Percentiles rank a stretch among this genome's conserved stretches.
Evolutionary conservation across 2,888 invertebrate genomes (phyloP).

Genomic region (Cataglyphis livida): DNA sequence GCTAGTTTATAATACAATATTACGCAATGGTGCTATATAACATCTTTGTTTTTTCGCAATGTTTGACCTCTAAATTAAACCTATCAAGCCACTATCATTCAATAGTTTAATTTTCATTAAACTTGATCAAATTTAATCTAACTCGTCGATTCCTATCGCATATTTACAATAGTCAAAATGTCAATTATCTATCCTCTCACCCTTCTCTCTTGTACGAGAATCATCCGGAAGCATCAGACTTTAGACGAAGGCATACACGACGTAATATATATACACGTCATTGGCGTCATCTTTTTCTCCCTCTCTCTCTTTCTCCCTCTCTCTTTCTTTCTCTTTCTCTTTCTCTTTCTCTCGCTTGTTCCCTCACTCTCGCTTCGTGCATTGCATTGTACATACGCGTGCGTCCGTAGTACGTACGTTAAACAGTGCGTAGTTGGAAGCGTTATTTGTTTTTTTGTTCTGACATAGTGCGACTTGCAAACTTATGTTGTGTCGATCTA

Average conservation of each 20-base stretch:
- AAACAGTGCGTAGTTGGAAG: slow-evolving; percentile 58
- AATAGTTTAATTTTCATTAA: background rate
- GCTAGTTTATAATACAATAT: background rate
- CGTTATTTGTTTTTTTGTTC: slow-evolving; percentile 28
- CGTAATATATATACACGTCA: background rate
- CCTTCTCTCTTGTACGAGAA: background rate
- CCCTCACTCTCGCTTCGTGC: background rate
- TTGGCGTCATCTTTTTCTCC: slow-evolving; percentile 35
- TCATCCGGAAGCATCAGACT: slow-evolving; percentile 3
- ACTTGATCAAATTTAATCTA: background rate
- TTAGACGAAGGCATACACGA: background rate
- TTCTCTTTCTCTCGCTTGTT: background rate
- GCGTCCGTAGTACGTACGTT: slow-evolving; percentile 54
- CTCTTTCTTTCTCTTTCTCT: background rate
- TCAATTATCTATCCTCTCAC: background rate
- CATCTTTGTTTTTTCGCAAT: background rate
- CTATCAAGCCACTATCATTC: background rate
- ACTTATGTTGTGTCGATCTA: background rate
- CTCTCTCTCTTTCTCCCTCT: background rate
- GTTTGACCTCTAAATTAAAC: background rate
- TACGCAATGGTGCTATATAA: background rate
- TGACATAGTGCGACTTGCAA: background rate
- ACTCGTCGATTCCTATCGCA: background rate
- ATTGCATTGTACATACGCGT: slow-evolving; percentile 18
- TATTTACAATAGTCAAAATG: background rate